Evolutionary conservation across 2,113 vertebrate genomes (phyloP).

Genomic region (Meles meles): DNA sequence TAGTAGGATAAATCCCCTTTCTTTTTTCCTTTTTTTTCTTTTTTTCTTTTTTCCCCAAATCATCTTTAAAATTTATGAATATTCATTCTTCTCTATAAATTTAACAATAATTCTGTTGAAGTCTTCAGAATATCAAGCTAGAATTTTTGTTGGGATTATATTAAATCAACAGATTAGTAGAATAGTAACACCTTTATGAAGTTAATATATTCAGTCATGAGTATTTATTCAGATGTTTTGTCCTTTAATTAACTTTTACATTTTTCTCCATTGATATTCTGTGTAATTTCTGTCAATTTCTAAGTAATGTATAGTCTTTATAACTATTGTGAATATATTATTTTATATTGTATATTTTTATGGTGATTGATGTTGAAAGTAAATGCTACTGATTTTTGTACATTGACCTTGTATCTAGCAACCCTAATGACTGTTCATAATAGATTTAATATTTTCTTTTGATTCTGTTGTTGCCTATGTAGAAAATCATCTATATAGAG

Average conservation of each 20-base stretch:
- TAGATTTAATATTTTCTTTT: background rate
- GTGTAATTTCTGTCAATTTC: background rate
- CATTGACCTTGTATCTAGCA: background rate
- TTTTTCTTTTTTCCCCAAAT: background rate
- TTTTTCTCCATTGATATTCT: background rate
- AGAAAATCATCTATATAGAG: background rate
- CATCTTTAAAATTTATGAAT: background rate
- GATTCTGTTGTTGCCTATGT: background rate
- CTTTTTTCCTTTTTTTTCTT: too few relatives aligned
- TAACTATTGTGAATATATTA: background rate
- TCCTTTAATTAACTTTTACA: background rate
- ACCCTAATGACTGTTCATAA: background rate
- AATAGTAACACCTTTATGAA: background rate
- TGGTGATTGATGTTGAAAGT: background rate
- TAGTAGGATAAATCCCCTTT: background rate
- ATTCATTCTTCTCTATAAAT: background rate
- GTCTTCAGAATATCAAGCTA: background rate
- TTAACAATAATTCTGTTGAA: background rate
- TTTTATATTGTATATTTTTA: conserved; percentile 12
- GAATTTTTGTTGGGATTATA: background rate
- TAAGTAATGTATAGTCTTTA: background rate
- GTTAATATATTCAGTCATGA: background rate
- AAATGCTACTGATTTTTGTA: background rate
- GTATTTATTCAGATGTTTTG: background rate
- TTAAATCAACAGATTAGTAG: background rate